Conservation (phyloP, 2,888 invertebrate genomes). For the Azorinus chamasolen region DNA sequence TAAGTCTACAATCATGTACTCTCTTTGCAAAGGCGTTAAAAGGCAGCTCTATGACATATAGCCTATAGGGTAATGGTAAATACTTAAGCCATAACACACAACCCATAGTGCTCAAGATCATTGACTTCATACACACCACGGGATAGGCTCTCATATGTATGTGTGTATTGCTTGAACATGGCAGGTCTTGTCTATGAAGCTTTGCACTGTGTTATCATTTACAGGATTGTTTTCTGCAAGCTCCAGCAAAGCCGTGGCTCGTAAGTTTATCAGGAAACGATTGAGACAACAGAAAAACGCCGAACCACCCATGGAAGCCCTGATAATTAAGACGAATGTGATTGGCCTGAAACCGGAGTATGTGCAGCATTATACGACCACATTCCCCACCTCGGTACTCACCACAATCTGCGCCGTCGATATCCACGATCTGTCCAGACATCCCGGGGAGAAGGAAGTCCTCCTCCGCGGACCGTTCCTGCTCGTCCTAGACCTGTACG, state of each 20-base stretch:
- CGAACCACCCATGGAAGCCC: conserved; percentile 24
- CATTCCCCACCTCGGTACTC: conserved; percentile 60
- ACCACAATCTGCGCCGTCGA: conserved; percentile 69
- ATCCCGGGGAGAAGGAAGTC: conserved; percentile 61
- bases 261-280: conserved; percentile 47
- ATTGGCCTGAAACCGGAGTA: conserved; percentile 65
- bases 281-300: conserved; percentile 22
- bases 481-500: conserved; percentile 56
- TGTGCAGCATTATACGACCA: conserved; percentile 47
- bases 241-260: conserved; percentile 38
- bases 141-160: too few species aligned
- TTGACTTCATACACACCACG: too few species aligned
- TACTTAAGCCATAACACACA: too few species aligned
- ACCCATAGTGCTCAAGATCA: too few species aligned
- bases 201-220: too few species aligned
- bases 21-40: too few species aligned
- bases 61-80: too few species aligned
- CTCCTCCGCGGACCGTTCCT: conserved; percentile 67
- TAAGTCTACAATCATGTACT: too few species aligned
- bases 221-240: conserved; percentile 58
- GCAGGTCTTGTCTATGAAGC: too few species aligned
- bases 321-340: conserved; percentile 63
- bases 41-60: too few species aligned
- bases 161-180: too few species aligned
- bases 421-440: conserved; percentile 59